A percentile compares a stretch with the other conserved stretches of the same genome.
Evolutionary conservation across 2,888 invertebrate species (phyloP).

Genomic region (Leptogaster cylindrica): DNA sequence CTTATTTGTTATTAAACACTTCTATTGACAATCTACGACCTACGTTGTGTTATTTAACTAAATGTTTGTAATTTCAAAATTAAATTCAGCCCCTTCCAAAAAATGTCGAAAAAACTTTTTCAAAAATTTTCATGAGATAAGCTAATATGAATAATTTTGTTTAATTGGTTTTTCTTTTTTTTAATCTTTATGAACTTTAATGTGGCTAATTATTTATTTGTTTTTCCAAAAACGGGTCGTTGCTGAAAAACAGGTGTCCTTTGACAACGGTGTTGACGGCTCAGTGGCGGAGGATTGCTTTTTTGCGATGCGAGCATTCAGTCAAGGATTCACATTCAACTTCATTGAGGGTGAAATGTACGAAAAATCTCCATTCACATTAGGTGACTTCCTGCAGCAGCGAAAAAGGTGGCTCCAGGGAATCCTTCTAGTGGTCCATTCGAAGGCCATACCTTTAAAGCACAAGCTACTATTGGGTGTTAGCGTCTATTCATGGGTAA

Average conservation of each 20-base stretch:
- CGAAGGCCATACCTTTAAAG: slow-evolving; percentile 78
- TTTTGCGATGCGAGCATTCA: slow-evolving; percentile 94
- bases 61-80: too few relatives aligned
- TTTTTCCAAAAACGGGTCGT: too few relatives aligned
- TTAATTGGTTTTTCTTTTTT: too few relatives aligned
- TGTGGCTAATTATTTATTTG: too few relatives aligned
- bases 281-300: slow-evolving; percentile 98
- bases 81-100: too few relatives aligned
- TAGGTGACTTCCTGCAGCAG: slow-evolving; percentile 95
- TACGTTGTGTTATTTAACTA: too few relatives aligned
- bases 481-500: slow-evolving; percentile 95
- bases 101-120: too few relatives aligned
- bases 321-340: slow-evolving; percentile 89
- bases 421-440: slow-evolving; percentile 86
- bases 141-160: too few relatives aligned
- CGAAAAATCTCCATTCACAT: slow-evolving; percentile 95
- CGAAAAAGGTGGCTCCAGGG: slow-evolving; percentile 96
- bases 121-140: too few relatives aligned
- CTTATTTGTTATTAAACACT: too few relatives aligned
- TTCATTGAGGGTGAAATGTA: slow-evolving; percentile 99
- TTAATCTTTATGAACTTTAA: too few relatives aligned
- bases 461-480: slow-evolving; percentile 83
- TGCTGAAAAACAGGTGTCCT: slow-evolving; percentile 90
- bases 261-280: slow-evolving; percentile 95
- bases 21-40: too few relatives aligned